Evolutionary conservation across 2,113 vertebrate species (phyloP), one percentile per base, ranked within the genome.

Genomic region (Meriones unguiculatus): DNA sequence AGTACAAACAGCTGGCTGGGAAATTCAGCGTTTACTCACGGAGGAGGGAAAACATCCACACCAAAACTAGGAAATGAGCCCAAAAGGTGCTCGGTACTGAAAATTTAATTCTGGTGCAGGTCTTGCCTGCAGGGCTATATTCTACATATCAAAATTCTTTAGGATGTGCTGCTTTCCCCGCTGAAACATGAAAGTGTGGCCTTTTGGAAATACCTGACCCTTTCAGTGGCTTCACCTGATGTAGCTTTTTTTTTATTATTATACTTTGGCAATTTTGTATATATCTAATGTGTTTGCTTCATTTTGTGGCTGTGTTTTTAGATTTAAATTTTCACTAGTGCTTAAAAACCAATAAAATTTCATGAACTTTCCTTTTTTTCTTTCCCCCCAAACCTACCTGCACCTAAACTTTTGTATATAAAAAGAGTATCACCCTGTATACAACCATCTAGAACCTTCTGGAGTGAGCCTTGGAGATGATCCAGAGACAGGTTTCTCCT

Each of bases 291-390:
- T 50, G 14, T 67, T 67, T 86, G 17, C 28, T 20, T 67, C 5
- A 22, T 50, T 67, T 69, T 69, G 28, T 1, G 5, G 3, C 18
- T 67, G 5, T 65, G 87, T 69, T 96, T 90, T 77, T 59, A 54
- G 35, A 64, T 32, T 91, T 57, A 62, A 25, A 77, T 89, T 94
- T 96, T 87, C 67, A 93, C 67, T 91, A 82, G 38, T 57, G 73
- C 62, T 89, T 89, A 84, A 50, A 82, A 86, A 87, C n/a, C 77
- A 38, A 46, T 46, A 87, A n/a, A 65, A 94, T 88, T 87, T 96
- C 25, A 94, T 54, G 30, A 77, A 25, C 32, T 64, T 0, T 54
- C 57, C 54, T 64, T 80, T 67, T 67, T 14, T 52, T 32, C 4
- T 46, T 46, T 46, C 46, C 5, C 46, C 76, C 35, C 54, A 82